A percentile compares a stretch with the other conserved stretches of the same genome.
Evolutionary conservation across 2,888 invertebrate species (phyloP).

Genomic region (Pycnomerus fuliginosus): DNA sequence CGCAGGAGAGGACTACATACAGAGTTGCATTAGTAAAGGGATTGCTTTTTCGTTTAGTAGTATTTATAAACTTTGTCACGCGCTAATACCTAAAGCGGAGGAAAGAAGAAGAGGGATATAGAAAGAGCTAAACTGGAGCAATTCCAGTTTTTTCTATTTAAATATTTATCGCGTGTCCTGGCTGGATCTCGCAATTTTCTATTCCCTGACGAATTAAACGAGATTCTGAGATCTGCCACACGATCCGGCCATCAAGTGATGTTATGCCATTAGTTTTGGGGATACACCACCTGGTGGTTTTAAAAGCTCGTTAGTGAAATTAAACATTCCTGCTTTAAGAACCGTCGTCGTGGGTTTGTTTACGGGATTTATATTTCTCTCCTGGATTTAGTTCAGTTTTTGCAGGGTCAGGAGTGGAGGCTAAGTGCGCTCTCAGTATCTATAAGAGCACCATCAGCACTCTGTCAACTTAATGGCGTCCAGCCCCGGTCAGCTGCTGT

Average conservation of each 20-base stretch:
- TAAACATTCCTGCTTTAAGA: too few relatives aligned
- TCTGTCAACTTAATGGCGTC: constrained; percentile 41
- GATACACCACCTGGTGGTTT: too few relatives aligned
- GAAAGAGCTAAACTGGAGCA: constrained; percentile 3
- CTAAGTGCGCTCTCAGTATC: constrained; percentile 23
- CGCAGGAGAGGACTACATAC: too few relatives aligned
- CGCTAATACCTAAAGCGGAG: constrained; percentile 32
- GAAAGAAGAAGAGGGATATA: constrained; percentile 12
- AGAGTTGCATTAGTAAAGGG: too few relatives aligned
- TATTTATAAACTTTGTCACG: constrained; percentile 39
- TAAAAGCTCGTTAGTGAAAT: too few relatives aligned
- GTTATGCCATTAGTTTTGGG: too few relatives aligned
- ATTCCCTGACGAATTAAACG: constrained; percentile 34
- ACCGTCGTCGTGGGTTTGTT: too few relatives aligned
- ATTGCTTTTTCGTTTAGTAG: constrained; percentile 36
- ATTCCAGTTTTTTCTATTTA: constrained; percentile 32
- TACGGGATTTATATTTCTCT: too few relatives aligned
- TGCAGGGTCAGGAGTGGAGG: constrained; percentile 19
- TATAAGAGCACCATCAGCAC: constrained; percentile 36
- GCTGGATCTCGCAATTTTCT: constrained; percentile 28
- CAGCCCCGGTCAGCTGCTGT: constrained; percentile 33
- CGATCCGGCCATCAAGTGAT: constrained; percentile 34
- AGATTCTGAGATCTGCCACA: constrained; percentile 32
- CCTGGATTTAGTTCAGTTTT: too few relatives aligned
- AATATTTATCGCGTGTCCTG: constrained; percentile 39